These are phyloP conservation scores for Malacoctenus gilli DNA, from an alignment of 2,797 vertebrate species.

Conservation along the genomic window DNA sequence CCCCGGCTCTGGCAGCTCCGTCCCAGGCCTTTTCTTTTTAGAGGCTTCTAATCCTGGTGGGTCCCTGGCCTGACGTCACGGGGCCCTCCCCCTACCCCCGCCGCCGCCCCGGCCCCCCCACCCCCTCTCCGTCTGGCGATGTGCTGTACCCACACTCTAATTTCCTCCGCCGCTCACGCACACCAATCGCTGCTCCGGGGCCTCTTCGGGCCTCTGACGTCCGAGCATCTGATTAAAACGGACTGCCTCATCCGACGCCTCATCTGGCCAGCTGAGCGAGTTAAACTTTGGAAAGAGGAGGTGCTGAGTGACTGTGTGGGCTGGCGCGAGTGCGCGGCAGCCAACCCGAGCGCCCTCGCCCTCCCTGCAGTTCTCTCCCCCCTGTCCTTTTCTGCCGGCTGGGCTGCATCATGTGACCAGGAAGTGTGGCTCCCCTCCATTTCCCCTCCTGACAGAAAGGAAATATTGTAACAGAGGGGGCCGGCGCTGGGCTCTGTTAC, in stretches of 20 bases:
- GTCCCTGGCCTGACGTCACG: constrained; percentile 87
- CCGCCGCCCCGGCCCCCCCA: constrained; percentile 64
- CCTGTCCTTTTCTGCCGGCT: constrained; percentile 80
- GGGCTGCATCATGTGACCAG: constrained; percentile 89
- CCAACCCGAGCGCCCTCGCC: constrained; percentile 50
- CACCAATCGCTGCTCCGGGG: constrained; percentile 85
- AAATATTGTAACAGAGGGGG: constrained; percentile 92
- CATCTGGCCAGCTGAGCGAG: constrained; percentile 76
- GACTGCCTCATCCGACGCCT: constrained; percentile 64
- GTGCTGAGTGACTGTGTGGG: constrained; percentile 50
- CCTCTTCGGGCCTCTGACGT: constrained; percentile 80
- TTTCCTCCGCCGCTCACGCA: constrained; percentile 88
- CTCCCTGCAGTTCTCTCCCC: constrained; percentile 45
- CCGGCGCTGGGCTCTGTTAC: constrained; percentile 86
- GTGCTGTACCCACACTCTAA: constrained; percentile 88
- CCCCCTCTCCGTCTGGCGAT: constrained; percentile 82
- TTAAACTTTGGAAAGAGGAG: constrained; percentile 71
- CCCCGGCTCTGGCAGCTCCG: constrained; percentile 60
- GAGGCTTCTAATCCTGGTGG: constrained; percentile 99
- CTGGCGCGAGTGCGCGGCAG: constrained; percentile 44
- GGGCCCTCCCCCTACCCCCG: constrained; percentile 67
- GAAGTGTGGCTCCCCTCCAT: constrained; percentile 94
- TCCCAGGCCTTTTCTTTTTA: constrained; percentile 87
- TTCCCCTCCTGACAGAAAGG: constrained; percentile 95
- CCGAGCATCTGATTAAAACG: constrained; percentile 75